phyloP scores from a whole-genome alignment of 23 tunicate genomes.

The Ascidia mentula region DNA sequence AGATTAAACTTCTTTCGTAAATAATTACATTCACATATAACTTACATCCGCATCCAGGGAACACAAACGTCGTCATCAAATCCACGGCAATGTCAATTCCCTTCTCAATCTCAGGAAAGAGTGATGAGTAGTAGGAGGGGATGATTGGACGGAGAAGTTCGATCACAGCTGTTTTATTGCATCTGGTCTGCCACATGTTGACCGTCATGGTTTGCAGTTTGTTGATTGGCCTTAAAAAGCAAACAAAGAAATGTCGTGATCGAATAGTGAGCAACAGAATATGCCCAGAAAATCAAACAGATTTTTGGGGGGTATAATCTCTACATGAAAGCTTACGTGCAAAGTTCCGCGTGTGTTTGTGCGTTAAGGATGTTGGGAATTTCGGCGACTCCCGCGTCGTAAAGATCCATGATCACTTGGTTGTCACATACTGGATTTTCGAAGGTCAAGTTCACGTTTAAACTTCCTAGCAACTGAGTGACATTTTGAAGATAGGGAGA shows the following conservation, averaged over 20 bases:
- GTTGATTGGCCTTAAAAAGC: not conserved
- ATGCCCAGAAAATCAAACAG: no score
- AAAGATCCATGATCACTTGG: not conserved
- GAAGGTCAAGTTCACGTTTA: not conserved
- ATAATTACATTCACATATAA: no score
- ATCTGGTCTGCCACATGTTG: not conserved
- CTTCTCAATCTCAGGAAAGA: not conserved
- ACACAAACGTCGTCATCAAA: not conserved
- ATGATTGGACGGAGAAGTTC: not conserved
- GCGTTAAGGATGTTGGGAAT: not conserved
- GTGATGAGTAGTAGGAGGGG: not conserved
- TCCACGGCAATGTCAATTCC: not conserved
- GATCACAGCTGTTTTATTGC: not conserved
- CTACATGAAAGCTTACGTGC: no score
- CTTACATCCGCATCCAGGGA: not conserved
- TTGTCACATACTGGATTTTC: slow-evolving; percentile 1
- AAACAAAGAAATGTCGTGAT: no score
- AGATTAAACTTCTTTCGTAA: no score
- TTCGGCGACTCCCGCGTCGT: not conserved
- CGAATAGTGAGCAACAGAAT: no score
- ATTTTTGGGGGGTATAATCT: no score
- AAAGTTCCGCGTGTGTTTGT: not conserved
- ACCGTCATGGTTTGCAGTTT: not conserved
- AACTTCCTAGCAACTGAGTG: not conserved
- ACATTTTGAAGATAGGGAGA: not conserved